Evolutionary conservation across 2,113 vertebrate genomes (phyloP), one percentile per base, ranked within the genome.

Genomic region (Nycticryphes semicollaris): DNA sequence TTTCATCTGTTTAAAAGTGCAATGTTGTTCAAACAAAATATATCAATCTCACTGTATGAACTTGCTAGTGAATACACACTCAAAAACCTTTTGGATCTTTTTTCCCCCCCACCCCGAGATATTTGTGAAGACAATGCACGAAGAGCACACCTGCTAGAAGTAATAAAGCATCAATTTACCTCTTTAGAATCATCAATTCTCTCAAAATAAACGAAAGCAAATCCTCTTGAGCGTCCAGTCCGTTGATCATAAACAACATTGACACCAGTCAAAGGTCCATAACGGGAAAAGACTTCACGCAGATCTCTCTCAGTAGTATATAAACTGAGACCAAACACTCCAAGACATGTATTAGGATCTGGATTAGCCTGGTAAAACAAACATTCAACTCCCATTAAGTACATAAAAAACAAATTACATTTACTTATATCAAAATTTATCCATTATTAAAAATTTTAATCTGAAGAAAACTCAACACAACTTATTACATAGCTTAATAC

Each of bases 211-310:
- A 99, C 98, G 6, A 99, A 99, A 68, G 99, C 98, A 96, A 99
- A 99, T 97, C 99, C 99, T 70, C 99, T 98, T 77, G 99, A 99
- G 72, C 99, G 97, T 18, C 99, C 98, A 19, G 99, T 99, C 82
- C 99, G 98, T 72, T 99, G 99, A 97, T 99, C 99, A 68, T 99
- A 99, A 89, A 99, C 99, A 43, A 99, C 99, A 66, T 99, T 99
- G 96, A 99, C 99, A 63, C 99, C 99, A 47, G 98, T 98, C 96
- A 99, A 96, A 56, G 99, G 99, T 76, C 99, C 99, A 0, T 99
- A 99, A 70, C 98, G 98, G n/a, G 99, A 99, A 96, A 99, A 99
- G 57, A 99, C 99, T 97, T 99, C 99, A 89, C 99, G 98, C 91
- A 99, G 95, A 96, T 99, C 99, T 70, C 98, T 98, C 97, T 99